Evolutionary conservation across 2,113 vertebrate genomes (phyloP).

Genomic region (Phalacrocorax brasilianus): DNA sequence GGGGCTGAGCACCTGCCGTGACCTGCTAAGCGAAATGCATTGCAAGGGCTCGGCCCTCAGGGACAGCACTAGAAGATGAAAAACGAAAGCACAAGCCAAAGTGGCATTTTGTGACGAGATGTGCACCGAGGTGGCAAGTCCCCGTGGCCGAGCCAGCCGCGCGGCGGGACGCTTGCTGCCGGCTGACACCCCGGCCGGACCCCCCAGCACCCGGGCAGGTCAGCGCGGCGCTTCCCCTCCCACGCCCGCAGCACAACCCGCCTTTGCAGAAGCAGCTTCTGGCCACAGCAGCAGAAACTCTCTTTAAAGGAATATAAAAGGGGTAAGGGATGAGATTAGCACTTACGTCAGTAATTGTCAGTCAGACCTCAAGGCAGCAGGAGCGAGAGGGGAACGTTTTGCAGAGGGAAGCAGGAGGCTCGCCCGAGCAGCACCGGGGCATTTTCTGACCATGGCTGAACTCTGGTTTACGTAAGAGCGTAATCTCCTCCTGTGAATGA

Average conservation of each 20-base stretch:
- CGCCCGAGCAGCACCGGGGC: accelerated
- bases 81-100: neutral
- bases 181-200: neutral
- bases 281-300: neutral
- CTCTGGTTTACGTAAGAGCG: neutral
- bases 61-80: neutral
- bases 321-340: too few relatives aligned
- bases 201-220: neutral
- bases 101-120: accelerated
- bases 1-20: too few relatives aligned
- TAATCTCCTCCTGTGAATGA: slow-evolving; percentile 1
- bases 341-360: accelerated
- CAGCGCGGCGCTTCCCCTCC: neutral
- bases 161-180: neutral
- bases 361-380: neutral
- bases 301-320: neutral
- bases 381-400: accelerated
- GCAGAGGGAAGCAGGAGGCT: neutral
- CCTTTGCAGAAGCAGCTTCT: neutral
- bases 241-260: neutral
- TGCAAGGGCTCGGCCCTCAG: neutral
- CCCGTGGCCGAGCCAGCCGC: neutral
- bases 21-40: accelerated
- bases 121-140: neutral
- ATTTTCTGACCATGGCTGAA: neutral